These are phyloP conservation scores for Dicycla oo DNA, from an alignment of 2,888 invertebrate genomes.

Conservation along the genomic window DNA sequence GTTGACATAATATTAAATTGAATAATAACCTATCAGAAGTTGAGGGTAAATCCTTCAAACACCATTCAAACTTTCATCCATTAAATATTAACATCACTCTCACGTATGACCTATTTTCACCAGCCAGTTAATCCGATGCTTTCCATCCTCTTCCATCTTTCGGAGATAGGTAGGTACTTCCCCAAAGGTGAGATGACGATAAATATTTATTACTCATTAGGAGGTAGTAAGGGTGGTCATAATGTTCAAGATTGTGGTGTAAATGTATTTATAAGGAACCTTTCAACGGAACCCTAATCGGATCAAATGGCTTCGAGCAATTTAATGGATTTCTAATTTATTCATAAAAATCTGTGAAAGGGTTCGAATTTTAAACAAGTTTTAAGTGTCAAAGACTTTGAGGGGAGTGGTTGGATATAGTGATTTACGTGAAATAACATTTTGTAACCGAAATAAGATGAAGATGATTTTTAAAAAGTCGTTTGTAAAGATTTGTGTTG, in stretches of 20 bases:
- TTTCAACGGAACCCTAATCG: slow-evolving; percentile 65
- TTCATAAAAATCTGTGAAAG: slow-evolving; percentile 46
- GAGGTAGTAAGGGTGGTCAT: slow-evolving; percentile 49
- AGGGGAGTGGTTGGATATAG: background rate
- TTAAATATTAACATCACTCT: slow-evolving; percentile 40
- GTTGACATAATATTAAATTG: slow-evolving; percentile 18
- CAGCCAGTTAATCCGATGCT: slow-evolving; percentile 20
- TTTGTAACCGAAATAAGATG: slow-evolving; percentile 22
- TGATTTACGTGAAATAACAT: slow-evolving; percentile 22
- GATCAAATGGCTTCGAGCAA: slow-evolving; percentile 64
- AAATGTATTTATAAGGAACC: slow-evolving; percentile 68
- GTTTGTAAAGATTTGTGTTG: slow-evolving; percentile 4
- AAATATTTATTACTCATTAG: slow-evolving; percentile 77
- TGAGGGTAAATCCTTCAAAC: slow-evolving; percentile 7
- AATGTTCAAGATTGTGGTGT: slow-evolving; percentile 66
- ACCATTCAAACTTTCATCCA: slow-evolving; percentile 18
- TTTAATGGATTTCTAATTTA: slow-evolving; percentile 60
- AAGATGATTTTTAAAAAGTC: slow-evolving; percentile 37
- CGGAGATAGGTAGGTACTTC: slow-evolving; percentile 6
- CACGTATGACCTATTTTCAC: slow-evolving; percentile 42
- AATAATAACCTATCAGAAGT: slow-evolving; percentile 19
- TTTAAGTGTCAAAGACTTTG: slow-evolving; percentile 31
- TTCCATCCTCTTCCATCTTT: slow-evolving; percentile 38
- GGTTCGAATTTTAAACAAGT: slow-evolving; percentile 42
- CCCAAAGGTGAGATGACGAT: slow-evolving; percentile 56